Conservation (phyloP, 2,113 vertebrate genomes). For the Aythya baeri region DNA sequence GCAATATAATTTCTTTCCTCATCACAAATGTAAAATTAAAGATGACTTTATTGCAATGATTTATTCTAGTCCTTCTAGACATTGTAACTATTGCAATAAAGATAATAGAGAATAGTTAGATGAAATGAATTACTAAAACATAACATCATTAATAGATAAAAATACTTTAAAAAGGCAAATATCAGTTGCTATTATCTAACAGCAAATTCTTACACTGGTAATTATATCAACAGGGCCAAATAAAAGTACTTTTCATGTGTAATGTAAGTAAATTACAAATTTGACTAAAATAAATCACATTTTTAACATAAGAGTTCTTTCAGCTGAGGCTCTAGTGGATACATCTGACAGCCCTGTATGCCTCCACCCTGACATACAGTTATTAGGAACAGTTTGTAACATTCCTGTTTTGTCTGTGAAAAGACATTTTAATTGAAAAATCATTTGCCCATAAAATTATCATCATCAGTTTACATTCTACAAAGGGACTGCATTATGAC, state of each 20-base stretch:
- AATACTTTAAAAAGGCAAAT: neutral
- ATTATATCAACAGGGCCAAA: neutral
- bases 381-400: constrained; percentile 69
- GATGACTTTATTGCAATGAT: neutral
- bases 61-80: neutral
- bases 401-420: constrained; percentile 66
- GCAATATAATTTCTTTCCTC: neutral
- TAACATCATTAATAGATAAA: constrained; percentile 51
- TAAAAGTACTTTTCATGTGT: neutral
- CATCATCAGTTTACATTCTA: constrained; percentile 77
- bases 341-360: constrained; percentile 16
- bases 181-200: neutral
- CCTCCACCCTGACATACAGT: constrained; percentile 29
- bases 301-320: constrained; percentile 16
- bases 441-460: constrained; percentile 83
- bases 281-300: constrained; percentile 58
- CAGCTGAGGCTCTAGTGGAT: neutral
- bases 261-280: constrained; percentile 45
- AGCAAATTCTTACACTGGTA: constrained; percentile 12
- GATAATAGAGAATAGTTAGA: neutral
- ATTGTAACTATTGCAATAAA: constrained; percentile 21
- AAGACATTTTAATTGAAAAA: constrained; percentile 84
- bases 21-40: constrained; percentile 25
- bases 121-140: constrained; percentile 20
- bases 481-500: constrained; percentile 70